Percentiles rank a stretch among this genome's conserved stretches.
These are phyloP conservation scores for Nothocercus julius DNA, from an alignment of 2,113 vertebrate genomes.

Conservation along the genomic window DNA sequence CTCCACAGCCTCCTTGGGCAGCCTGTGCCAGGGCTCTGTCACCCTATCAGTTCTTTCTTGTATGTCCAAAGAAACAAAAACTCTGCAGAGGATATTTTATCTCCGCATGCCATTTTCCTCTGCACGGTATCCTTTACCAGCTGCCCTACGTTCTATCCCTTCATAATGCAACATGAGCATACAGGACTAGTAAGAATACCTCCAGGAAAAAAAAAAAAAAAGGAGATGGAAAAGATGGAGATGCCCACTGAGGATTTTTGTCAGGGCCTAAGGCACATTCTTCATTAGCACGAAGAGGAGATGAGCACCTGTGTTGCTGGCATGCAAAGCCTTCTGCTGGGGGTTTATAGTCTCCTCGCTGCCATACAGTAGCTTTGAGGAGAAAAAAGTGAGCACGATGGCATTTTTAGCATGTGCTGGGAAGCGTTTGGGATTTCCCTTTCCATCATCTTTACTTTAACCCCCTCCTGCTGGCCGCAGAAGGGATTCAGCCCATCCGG, in stretches of 20 bases:
- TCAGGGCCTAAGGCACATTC: neutral
- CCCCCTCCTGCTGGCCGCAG: neutral
- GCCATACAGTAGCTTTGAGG: neutral
- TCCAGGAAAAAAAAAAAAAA: neutral
- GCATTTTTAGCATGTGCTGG: accelerated
- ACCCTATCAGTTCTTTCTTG: too few relatives aligned
- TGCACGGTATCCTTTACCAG: neutral
- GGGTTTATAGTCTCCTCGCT: neutral
- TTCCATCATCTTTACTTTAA: neutral
- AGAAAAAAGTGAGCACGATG: neutral
- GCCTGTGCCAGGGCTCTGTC: too few relatives aligned
- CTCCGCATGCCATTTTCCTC: neutral
- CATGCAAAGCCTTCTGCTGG: neutral
- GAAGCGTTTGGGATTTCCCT: neutral
- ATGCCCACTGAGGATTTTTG: neutral
- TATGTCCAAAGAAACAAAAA: neutral
- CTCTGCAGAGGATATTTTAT: neutral
- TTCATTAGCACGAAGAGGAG: neutral
- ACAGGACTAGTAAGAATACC: neutral
- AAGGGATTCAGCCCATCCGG: neutral
- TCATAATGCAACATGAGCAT: neutral
- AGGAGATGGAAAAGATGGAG: neutral
- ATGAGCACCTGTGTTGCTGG: neutral
- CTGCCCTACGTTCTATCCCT: neutral
- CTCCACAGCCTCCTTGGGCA: too few relatives aligned